Percentiles rank a stretch among this genome's conserved stretches.
Conservation (phyloP, 1,140 invertebrate genomes). For the Telenomus remus region DNA sequence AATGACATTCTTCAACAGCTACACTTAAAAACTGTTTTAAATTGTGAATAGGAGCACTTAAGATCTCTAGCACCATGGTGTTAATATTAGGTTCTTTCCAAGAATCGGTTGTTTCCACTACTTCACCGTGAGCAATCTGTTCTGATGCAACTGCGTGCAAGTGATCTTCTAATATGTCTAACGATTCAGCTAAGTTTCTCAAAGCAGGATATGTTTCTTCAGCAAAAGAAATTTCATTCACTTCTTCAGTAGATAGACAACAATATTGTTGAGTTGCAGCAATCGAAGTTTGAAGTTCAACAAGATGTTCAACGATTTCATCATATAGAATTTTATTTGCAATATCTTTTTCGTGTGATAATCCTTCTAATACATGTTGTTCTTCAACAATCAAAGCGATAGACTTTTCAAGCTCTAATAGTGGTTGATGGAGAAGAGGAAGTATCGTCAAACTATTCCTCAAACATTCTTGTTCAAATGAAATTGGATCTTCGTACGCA, state of each 20-base stretch:
- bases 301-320: slow-evolving; percentile 63
- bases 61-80: slow-evolving; percentile 57
- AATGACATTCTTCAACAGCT: slow-evolving; percentile 68
- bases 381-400: slow-evolving; percentile 64
- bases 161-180: slow-evolving; percentile 71
- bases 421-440: slow-evolving; percentile 57
- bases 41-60: slow-evolving; percentile 75
- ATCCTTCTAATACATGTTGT: slow-evolving; percentile 52
- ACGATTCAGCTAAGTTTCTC: slow-evolving; percentile 73
- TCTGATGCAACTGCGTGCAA: slow-evolving; percentile 61
- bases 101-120: slow-evolving; percentile 42
- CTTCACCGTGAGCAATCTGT: slow-evolving; percentile 54
- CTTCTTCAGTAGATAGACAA: slow-evolving; percentile 46
- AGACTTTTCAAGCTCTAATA: slow-evolving; percentile 61
- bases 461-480: slow-evolving; percentile 35
- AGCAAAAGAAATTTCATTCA: slow-evolving; percentile 56
- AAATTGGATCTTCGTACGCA: slow-evolving; percentile 17
- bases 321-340: slow-evolving; percentile 43
- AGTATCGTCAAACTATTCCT: slow-evolving; percentile 44
- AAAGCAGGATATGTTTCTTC: slow-evolving; percentile 68
- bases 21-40: slow-evolving; percentile 76
- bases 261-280: slow-evolving; percentile 69
- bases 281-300: slow-evolving; percentile 68
- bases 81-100: slow-evolving; percentile 42
- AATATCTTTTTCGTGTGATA: slow-evolving; percentile 33